Percentiles rank a stretch among this genome's conserved stretches.
Evolutionary conservation across 2,888 invertebrate species (phyloP).

Genomic region (Xanthia icteritia): DNA sequence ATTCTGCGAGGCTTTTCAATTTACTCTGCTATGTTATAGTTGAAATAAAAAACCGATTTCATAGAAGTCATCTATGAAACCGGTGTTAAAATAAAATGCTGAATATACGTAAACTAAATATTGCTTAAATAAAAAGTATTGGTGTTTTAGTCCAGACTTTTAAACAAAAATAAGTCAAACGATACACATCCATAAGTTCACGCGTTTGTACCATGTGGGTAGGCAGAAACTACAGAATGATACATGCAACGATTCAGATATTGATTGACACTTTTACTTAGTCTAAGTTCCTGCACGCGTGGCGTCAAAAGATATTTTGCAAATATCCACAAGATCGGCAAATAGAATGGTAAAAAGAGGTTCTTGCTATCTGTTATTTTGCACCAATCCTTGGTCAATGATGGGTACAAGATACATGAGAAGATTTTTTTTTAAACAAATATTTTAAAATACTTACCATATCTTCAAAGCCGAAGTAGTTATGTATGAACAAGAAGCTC

Average conservation of each 20-base stretch:
- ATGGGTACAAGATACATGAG: background rate
- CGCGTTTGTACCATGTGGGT: background rate
- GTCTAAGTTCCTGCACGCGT: no score
- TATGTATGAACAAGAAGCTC: slow-evolving; percentile 90
- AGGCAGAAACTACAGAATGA: background rate
- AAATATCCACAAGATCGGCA: no score
- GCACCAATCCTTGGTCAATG: background rate
- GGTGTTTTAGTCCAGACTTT: background rate
- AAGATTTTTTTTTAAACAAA: background rate
- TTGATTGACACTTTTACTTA: no score
- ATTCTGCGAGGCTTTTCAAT: slow-evolving; percentile 37
- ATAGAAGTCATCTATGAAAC: slow-evolving; percentile 33
- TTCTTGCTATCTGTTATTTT: background rate
- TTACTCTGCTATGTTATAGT: slow-evolving; percentile 29
- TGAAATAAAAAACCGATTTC: slow-evolving; percentile 35
- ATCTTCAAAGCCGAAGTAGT: slow-evolving; percentile 90
- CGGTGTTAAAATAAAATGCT: slow-evolving; percentile 14
- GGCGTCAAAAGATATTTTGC: background rate
- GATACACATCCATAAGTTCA: no score
- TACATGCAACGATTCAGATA: background rate
- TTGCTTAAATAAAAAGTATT: slow-evolving; percentile 4
- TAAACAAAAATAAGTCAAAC: background rate
- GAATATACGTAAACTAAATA: slow-evolving; percentile 17
- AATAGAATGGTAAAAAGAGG: background rate
- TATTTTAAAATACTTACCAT: slow-evolving; percentile 83